These are phyloP conservation scores for Trachemys scripta DNA, from an alignment of 2,113 vertebrate species.

Conservation along the genomic window DNA sequence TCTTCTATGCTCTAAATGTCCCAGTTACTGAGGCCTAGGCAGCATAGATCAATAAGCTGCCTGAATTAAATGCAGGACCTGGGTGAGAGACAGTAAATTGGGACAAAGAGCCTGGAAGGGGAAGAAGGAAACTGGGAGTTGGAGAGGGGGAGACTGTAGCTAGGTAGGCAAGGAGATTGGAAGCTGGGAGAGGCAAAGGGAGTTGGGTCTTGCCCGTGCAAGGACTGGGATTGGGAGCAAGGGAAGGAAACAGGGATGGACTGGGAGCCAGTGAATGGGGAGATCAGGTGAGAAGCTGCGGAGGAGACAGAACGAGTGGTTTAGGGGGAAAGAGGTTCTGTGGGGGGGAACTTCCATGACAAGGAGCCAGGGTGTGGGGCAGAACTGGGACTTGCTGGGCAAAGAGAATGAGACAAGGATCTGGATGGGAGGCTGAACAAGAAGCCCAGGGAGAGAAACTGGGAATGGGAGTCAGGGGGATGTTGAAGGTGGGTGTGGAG, in stretches of 20 bases:
- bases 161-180: neutral
- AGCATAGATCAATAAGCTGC: neutral
- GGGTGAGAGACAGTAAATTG: fast-evolving
- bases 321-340: fast-evolving
- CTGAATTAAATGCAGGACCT: fast-evolving
- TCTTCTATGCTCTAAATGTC: slow-evolving; percentile 19
- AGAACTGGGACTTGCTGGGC: neutral
- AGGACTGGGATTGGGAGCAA: neutral
- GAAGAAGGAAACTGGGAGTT: neutral
- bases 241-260: too few relatives aligned
- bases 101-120: neutral
- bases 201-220: neutral
- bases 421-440: neutral
- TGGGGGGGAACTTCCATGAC: fast-evolving
- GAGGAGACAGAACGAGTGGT: neutral
- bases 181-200: neutral
- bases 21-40: neutral
- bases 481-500: neutral
- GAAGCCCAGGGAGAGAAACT: neutral
- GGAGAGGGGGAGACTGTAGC: neutral
- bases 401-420: neutral
- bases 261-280: neutral
- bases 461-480: neutral
- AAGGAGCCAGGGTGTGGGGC: fast-evolving
- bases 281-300: neutral